Conservation (phyloP, 2,113 vertebrate genomes). For the Nycticryphes semicollaris region DNA sequence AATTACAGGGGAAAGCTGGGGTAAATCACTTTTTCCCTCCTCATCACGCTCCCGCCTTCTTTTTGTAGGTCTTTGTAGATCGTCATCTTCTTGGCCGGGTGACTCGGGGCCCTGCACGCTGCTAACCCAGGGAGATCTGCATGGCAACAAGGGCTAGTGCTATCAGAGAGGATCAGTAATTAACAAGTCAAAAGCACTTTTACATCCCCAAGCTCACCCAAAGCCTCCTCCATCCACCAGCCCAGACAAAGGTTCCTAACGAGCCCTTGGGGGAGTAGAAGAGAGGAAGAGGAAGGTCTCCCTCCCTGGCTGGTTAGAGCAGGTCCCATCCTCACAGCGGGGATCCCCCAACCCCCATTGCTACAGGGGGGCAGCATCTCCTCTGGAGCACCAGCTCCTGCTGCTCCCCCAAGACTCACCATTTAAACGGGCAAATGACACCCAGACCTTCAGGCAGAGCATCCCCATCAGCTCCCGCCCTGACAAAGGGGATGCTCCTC, state of each 20-base stretch:
- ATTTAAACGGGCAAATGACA: background rate
- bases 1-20: background rate
- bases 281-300: background rate
- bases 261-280: background rate
- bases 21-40: background rate
- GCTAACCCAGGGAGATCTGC: background rate
- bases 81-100: background rate
- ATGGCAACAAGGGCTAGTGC: background rate
- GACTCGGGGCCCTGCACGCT: background rate
- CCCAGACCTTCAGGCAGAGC: background rate
- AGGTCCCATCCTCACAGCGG: rapidly evolving
- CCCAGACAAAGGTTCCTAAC: background rate
- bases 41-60: background rate
- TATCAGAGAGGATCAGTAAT: background rate
- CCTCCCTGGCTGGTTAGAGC: background rate
- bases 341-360: background rate
- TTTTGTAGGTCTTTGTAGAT: background rate
- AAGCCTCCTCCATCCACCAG: background rate
- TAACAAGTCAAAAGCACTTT: background rate
- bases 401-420: background rate
- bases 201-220: background rate
- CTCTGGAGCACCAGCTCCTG: too few species aligned
- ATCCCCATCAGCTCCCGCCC: rapidly evolving
- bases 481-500: background rate
- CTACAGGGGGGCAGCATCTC: background rate